Conservation (phyloP, 1,140 invertebrate species). For the Sitophilus oryzae region DNA sequence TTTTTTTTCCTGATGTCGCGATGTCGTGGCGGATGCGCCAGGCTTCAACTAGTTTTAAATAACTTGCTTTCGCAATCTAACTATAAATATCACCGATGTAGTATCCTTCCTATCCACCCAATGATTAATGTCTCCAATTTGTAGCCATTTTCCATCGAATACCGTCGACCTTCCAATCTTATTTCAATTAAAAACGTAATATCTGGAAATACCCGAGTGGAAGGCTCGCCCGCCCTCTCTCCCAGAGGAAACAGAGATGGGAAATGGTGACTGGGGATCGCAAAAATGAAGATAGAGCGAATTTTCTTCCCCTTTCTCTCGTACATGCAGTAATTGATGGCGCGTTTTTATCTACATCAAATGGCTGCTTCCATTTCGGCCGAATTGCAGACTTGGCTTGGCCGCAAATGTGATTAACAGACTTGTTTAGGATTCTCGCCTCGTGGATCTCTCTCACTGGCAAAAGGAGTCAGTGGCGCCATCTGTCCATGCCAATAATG, state of each 20-base stretch:
- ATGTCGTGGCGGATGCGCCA: too few relatives aligned
- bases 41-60: too few relatives aligned
- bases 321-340: slow-evolving; percentile 16
- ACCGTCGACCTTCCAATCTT: not conserved
- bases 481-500: too few relatives aligned
- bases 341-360: slow-evolving; percentile 23
- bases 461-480: too few relatives aligned
- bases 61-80: too few relatives aligned
- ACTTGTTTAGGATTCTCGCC: slow-evolving; percentile 28
- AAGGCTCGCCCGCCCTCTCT: not conserved
- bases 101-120: too few relatives aligned
- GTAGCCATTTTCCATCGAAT: too few relatives aligned
- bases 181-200: not conserved
- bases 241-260: too few relatives aligned
- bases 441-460: too few relatives aligned
- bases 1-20: too few relatives aligned
- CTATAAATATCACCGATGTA: too few relatives aligned
- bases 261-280: not conserved
- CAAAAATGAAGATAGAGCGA: slow-evolving; percentile 5
- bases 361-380: slow-evolving; percentile 17
- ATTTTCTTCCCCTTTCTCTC: not conserved
- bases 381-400: slow-evolving; percentile 11
- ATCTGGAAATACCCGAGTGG: not conserved
- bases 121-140: too few relatives aligned
- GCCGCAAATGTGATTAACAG: slow-evolving; percentile 29